phyloP scores from a whole-genome alignment of 2,113 vertebrate species.

The Neopipo cinnamomea region DNA sequence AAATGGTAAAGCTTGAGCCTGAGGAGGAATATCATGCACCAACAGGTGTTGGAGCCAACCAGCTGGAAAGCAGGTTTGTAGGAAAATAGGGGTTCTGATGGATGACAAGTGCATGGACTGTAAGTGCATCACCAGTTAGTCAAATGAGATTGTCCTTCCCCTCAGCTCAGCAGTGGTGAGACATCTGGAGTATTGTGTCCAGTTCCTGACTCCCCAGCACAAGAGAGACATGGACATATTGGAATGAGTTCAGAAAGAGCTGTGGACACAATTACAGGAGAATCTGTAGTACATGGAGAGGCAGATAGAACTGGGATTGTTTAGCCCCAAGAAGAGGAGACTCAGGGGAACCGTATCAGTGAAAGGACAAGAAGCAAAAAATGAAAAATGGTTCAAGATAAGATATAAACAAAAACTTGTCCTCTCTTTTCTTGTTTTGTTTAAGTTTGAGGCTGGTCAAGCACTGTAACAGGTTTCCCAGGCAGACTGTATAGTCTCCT shows the following conservation, averaged over 20 bases:
- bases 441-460: background rate
- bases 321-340: background rate
- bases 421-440: background rate
- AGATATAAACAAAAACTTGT: background rate
- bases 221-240: background rate
- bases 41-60: accelerated
- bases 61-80: background rate
- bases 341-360: background rate
- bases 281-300: background rate
- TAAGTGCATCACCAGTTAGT: background rate
- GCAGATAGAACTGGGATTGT: background rate
- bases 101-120: background rate
- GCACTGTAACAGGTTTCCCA: background rate
- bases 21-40: background rate
- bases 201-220: background rate
- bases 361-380: background rate
- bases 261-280: background rate
- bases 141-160: background rate
- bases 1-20: background rate
- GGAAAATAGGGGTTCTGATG: background rate
- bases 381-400: background rate
- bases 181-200: background rate
- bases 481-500: background rate
- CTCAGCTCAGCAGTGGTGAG: background rate
- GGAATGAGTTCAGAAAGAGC: background rate